Evolutionary conservation across 2,888 invertebrate genomes (phyloP).

Genomic region (Creontiades dilutus): DNA sequence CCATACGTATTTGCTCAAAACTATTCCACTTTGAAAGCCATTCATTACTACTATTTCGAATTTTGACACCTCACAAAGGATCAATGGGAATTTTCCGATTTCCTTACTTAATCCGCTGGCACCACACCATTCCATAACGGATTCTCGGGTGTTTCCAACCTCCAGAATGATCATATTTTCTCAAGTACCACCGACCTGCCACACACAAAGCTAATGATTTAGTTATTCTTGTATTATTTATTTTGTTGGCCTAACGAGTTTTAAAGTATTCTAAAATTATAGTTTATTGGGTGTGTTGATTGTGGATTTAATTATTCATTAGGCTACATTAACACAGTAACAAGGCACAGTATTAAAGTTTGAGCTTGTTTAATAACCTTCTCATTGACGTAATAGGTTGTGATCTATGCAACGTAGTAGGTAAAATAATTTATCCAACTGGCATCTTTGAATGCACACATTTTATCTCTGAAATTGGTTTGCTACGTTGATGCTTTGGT

Average conservation of each 20-base stretch:
- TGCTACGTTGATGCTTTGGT: neutral
- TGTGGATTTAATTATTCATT: too few species aligned
- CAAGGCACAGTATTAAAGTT: neutral
- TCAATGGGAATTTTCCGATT: too few species aligned
- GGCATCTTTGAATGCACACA: neutral
- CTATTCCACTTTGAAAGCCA: too few species aligned
- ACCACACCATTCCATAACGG: neutral
- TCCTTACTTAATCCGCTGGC: neutral
- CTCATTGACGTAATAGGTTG: neutral
- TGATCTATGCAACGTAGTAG: neutral
- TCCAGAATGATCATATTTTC: slow-evolving; percentile 17
- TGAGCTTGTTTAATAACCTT: slow-evolving; percentile 1
- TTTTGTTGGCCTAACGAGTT: neutral
- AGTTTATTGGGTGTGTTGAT: neutral
- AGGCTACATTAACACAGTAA: neutral
- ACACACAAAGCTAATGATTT: too few species aligned
- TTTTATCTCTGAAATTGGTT: neutral
- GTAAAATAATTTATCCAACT: neutral
- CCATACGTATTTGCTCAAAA: too few species aligned
- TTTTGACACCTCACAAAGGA: too few species aligned
- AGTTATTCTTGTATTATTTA: neutral
- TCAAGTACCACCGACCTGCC: neutral
- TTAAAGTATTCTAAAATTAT: neutral
- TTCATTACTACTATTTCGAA: too few species aligned
- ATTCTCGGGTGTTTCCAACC: neutral